phyloP scores from a whole-genome alignment of 2,113 vertebrate species.

The Muscicapa adusta region DNA sequence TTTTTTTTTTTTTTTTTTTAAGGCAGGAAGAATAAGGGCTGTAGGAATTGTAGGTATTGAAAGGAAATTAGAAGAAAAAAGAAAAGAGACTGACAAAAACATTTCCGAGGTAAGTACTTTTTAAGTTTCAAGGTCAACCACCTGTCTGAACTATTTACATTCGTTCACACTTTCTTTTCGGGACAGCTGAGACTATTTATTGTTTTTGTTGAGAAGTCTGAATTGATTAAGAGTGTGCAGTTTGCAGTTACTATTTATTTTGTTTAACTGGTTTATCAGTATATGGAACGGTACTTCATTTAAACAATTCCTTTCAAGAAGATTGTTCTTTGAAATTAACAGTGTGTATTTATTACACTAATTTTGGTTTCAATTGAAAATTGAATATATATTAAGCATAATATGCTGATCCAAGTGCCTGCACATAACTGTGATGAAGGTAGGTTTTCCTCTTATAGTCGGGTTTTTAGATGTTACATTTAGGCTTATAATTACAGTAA shows the following conservation, averaged over 20 bases:
- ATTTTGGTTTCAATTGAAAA: not conserved
- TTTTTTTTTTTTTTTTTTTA: slow-evolving; percentile 22
- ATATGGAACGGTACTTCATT: not conserved
- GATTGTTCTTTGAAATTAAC: not conserved
- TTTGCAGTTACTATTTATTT: not conserved
- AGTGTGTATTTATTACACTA: not conserved
- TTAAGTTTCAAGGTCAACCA: not conserved
- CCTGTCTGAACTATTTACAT: not conserved
- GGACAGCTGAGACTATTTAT: not conserved
- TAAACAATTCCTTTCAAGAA: not conserved
- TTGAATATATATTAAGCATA: not conserved
- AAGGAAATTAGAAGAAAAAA: slow-evolving; percentile 95
- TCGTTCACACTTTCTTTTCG: slow-evolving; percentile 22
- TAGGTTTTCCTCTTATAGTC: not conserved
- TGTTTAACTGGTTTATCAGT: not conserved
- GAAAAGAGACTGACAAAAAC: slow-evolving; percentile 99
- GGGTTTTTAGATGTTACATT: not conserved
- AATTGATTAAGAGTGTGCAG: not conserved
- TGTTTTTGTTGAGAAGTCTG: not conserved
- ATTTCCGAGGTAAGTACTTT: slow-evolving; percentile 89
- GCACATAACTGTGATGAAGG: not conserved
- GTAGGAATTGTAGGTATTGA: slow-evolving; percentile 98
- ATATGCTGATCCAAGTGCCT: not conserved
- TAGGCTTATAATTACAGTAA: not conserved
- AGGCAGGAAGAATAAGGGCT: slow-evolving; percentile 92